A percentile compares a stretch with the other conserved stretches of the same genome.
These are phyloP conservation scores for Cerceris rybyensis DNA, from an alignment of 2,888 invertebrate genomes.

Conservation along the genomic window DNA sequence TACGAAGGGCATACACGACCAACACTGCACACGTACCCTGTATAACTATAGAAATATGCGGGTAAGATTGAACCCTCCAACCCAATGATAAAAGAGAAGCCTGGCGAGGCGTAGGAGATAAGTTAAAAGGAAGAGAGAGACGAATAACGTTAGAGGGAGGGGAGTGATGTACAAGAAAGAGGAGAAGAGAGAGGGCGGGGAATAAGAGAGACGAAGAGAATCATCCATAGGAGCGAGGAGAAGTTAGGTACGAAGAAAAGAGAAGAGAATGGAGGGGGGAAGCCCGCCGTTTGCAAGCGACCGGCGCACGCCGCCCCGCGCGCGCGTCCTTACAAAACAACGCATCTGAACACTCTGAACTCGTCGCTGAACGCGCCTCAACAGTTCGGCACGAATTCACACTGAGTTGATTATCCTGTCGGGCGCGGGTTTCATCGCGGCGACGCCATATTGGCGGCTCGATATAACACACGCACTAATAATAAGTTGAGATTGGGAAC, in stretches of 20 bases:
- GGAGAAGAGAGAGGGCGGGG: background rate
- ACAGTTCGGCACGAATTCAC: constrained; percentile 72
- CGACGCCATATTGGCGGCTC: constrained; percentile 69
- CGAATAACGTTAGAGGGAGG: background rate
- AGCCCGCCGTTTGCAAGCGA: constrained; percentile 49
- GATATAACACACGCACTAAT: constrained; percentile 66
- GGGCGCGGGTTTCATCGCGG: constrained; percentile 62
- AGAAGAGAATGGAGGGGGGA: constrained; percentile 32
- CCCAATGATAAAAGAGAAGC: constrained; percentile 25
- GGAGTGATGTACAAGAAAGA: background rate
- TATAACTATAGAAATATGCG: constrained; percentile 29
- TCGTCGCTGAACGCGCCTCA: constrained; percentile 72
- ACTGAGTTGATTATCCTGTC: constrained; percentile 68
- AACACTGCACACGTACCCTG: constrained; percentile 9
- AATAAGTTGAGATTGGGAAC: constrained; percentile 68
- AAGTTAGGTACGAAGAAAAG: constrained; percentile 34
- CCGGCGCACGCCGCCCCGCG: constrained; percentile 69
- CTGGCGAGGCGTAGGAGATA: background rate
- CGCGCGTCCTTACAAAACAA: constrained; percentile 73
- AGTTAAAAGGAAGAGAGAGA: background rate
- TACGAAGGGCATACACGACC: constrained; percentile 20
- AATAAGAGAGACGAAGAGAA: background rate
- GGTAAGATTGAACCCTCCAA: constrained; percentile 44
- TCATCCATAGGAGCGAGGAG: constrained; percentile 16
- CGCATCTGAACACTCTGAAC: constrained; percentile 74